Evolutionary conservation across 2,797 vertebrate genomes (phyloP), one percentile per base, ranked within the genome.

Genomic region (Hylomyscus alleni): DNA sequence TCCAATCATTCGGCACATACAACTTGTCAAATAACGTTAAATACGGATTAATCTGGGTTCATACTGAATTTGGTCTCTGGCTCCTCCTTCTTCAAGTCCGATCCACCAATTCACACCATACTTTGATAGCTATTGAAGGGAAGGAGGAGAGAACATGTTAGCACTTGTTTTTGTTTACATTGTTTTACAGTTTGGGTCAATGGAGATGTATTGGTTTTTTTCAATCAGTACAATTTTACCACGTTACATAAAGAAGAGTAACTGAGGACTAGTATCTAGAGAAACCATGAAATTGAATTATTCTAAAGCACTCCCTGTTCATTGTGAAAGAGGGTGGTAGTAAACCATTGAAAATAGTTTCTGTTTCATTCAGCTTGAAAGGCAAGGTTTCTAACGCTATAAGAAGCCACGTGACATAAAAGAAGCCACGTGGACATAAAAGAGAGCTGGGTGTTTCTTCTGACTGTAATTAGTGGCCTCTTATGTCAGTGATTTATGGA

Each of bases 71-170:
- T 98, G 99, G 91, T 98, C 97, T 73, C 96, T 98, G 56, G 97
- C 85, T 85, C 93, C 97, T 96, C 98, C 98, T 84, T 98, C 76
- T 0, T 98, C 98, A 96, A 99, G 62, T 96, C 99, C 99, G 96
- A 99, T 99, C 99, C 99, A 99, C 99, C 99, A 99, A 85, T 99
- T 99, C 73, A 98, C 97, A 26, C 98, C 98, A 67, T 93, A 98
- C 86, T 97, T 98, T 0, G 98, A 98, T 0, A 98, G 90, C 99
- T 99, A 93, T 97, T 95, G 60, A 95, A 96, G 85, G 77, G 72
- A 89, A 73, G 84, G 89, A 83, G 90, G 37, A 95, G 58, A 88
- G 62, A 95, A 90, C 91, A 93, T 80, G 67, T 93, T 89, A 97
- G 44, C 40, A 58, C 87, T 95, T 94, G 89, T 80, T 88, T 65